Evolutionary conservation across 1,140 invertebrate genomes (phyloP).

Genomic region (Antheraea pernyi): DNA sequence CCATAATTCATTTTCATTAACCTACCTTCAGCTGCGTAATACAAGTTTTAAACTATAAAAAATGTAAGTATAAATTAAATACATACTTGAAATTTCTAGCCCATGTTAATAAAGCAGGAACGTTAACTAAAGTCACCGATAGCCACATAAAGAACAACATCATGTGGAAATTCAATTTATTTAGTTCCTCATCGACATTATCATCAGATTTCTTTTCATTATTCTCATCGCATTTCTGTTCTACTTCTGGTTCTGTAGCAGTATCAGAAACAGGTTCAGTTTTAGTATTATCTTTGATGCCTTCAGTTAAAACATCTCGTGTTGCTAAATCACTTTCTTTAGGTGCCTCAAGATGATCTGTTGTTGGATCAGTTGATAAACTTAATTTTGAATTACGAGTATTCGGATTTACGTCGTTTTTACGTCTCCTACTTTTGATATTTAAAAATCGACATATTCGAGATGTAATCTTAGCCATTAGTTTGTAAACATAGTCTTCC

Average conservation of each 20-base stretch:
- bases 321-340: constrained; percentile 14
- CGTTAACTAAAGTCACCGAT: constrained; percentile 76
- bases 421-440: constrained; percentile 28
- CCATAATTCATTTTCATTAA: too few species aligned
- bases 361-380: constrained; percentile 1
- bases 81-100: constrained; percentile 82
- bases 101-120: constrained; percentile 81
- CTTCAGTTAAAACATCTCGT: background rate
- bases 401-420: constrained; percentile 12
- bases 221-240: constrained; percentile 21
- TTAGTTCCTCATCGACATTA: constrained; percentile 54
- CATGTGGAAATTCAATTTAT: constrained; percentile 81
- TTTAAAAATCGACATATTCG: constrained; percentile 56
- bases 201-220: constrained; percentile 23
- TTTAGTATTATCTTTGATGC: constrained; percentile 11
- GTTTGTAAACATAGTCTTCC: constrained; percentile 82
- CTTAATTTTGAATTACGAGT: background rate
- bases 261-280: constrained; percentile 6
- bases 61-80: background rate
- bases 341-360: constrained; percentile 14
- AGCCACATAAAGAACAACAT: constrained; percentile 81
- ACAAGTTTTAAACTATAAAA: too few species aligned
- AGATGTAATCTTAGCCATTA: constrained; percentile 73
- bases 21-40: too few species aligned
- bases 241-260: constrained; percentile 18